Evolutionary conservation across 1,140 invertebrate genomes (phyloP), one percentile per base, ranked within the genome.

Genomic region (Paralvinella palmiformis): DNA sequence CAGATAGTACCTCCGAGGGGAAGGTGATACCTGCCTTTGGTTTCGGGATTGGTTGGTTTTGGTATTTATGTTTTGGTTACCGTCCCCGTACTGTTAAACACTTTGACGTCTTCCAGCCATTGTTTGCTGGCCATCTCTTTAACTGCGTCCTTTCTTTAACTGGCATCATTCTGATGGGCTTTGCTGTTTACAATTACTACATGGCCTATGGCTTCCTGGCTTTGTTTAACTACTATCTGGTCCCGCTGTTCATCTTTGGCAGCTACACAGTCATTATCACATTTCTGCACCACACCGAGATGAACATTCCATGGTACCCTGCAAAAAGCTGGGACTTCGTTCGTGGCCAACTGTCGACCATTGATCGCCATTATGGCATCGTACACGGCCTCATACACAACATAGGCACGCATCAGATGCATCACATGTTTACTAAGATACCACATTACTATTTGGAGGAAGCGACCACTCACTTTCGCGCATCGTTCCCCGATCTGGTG

Each of bases 371-470:
- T 44, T 82, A 82, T 58, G 81, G 80, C 6, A 74, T 77, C 65
- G 79, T 77, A 52, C 80, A 81, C 63, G 71, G 73, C 37, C 60
- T 77, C n/a, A 75, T 81, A 57, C 81, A 82, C 71, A 79, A 76
- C 67, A 82, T 82, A 29, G 73, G 73, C 57, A 76, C 74, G 1
- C 81, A 82, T 67, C 80, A 82, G 41, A 77, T 79, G 45, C 81
- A 82, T 65, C 81, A 82, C 64, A 72, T 82, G 59, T 82, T 82
- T 67, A 71, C 79, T 7, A 78, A 73, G 58, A 72, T 82, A 29
- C 80, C 81, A 5, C 81, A 82, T 68, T 82, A 82, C 67, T 74
- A 81, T 60, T 69, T 82, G 58, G 70, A 76, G 58, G 78, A 80
- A 58, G 81, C 81, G 3, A 82, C 81, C 0, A 20, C 7, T 2